phyloP scores from a whole-genome alignment of 2,113 vertebrate genomes.

The Saiga tatarica region DNA sequence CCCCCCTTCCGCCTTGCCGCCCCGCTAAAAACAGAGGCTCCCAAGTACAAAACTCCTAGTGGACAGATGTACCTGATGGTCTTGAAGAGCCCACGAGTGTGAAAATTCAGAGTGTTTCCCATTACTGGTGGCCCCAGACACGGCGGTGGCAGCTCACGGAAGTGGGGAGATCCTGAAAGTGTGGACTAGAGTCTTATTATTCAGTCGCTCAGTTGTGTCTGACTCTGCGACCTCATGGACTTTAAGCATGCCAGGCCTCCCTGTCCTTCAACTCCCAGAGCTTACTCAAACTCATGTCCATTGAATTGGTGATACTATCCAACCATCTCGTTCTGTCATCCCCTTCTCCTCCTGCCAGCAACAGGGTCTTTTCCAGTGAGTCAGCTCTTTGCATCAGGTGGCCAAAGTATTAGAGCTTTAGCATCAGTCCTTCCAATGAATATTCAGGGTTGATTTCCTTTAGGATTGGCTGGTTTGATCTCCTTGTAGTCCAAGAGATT shows the following conservation, averaged over 20 bases:
- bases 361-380: neutral
- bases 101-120: neutral
- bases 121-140: neutral
- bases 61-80: neutral
- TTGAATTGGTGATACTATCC: neutral
- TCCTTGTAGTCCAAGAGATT: neutral
- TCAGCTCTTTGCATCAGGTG: neutral
- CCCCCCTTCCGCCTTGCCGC: accelerated
- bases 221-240: neutral
- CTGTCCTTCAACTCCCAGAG: neutral
- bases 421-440: neutral
- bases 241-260: neutral
- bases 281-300: neutral
- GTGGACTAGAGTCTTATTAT: neutral
- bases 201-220: neutral
- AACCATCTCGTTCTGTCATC: neutral
- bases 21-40: neutral
- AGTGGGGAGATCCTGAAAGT: neutral
- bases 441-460: neutral
- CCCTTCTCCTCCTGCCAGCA: neutral
- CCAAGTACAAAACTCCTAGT: neutral
- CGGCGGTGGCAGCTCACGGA: neutral
- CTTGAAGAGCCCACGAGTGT: neutral
- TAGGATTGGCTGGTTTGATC: neutral
- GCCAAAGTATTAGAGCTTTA: neutral